Conservation (phyloP, 2,888 invertebrate species). For the Cosmopolites sordidus region DNA sequence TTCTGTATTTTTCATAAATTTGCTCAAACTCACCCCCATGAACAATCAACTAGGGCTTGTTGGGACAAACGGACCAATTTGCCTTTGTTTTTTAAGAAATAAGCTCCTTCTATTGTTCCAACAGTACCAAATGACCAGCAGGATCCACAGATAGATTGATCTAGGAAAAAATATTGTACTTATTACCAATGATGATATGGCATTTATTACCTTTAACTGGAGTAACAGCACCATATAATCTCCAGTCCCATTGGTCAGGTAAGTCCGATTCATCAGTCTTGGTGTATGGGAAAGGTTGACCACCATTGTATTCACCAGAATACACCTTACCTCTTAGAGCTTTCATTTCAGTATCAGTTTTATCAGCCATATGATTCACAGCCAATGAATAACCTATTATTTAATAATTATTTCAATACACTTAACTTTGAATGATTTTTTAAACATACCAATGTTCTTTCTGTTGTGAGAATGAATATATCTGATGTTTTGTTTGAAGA, state of each 20-base stretch:
- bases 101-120: slow-evolving; percentile 88
- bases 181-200: not conserved
- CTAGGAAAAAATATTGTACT: slow-evolving; percentile 47
- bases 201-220: slow-evolving; percentile 74
- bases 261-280: slow-evolving; percentile 51
- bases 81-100: slow-evolving; percentile 77
- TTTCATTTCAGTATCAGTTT: slow-evolving; percentile 69
- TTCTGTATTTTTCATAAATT: too few species aligned
- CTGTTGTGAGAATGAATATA: slow-evolving; percentile 47
- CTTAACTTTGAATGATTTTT: too few species aligned
- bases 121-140: slow-evolving; percentile 97
- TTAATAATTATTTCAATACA: too few species aligned
- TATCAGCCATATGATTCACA: slow-evolving; percentile 86
- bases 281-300: slow-evolving; percentile 73
- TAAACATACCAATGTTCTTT: slow-evolving; percentile 37
- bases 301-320: slow-evolving; percentile 65
- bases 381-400: slow-evolving; percentile 68
- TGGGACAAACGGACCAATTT: slow-evolving; percentile 81
- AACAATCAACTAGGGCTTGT: slow-evolving; percentile 92
- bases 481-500: slow-evolving; percentile 85
- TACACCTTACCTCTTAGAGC: slow-evolving; percentile 66
- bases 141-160: slow-evolving; percentile 95
- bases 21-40: slow-evolving; percentile 70
- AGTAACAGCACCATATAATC: slow-evolving; percentile 86
- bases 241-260: slow-evolving; percentile 84